Base-by-base conservation (phyloP, 2,797 vertebrate genomes). In the Malacoraja senta region DNA sequence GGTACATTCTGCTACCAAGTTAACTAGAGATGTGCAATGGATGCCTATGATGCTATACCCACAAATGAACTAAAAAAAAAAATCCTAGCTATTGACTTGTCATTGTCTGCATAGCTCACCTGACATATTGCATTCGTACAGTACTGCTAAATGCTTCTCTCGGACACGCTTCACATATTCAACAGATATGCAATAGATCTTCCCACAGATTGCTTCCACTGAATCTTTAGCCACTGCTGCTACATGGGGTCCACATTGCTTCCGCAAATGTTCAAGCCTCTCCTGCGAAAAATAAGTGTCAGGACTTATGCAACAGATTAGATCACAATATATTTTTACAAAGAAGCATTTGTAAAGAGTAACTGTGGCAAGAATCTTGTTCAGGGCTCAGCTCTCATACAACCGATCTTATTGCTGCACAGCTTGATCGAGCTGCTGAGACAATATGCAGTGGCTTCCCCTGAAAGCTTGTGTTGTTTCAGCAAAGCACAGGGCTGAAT, bases 151-250 rank as follows among this genome's bases (percentile, higher is more conserved):
- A 95, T 99, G 98, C 80, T 97, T 97, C 94, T 99, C 98, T 4
- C 98, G 96, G 94, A 99, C 97, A 93, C 99, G 97, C 58, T 97
- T 98, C 94, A 97, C 98, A 0, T 99, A 99, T 26, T 99, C 99
- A 0, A 97, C 96, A 44, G 99, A 99, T 95, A 99, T 98, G 96
- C 98, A 98, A 95, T 98, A 99, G 94, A 99, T 99, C 96, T 99
- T 99, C 21, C 98, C 98, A 94, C 99, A 99, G 95, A 99, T 99
- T 94, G 98, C 99, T 93, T 99, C 99, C 0, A 99, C 98, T 0
- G 99, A 99, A 95, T 99, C 98, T 95, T 98, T 99, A 93, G 99
- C 99, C 0, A 99, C 98, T 0, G 98, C 98, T 0, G 98, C 95
- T 63, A 99, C 98, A 0, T 99, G 99, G 93, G 99, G 98, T 9